These are phyloP conservation scores for Lasioglossum malachurum DNA, from an alignment of 2,888 invertebrate species.

Conservation along the genomic window DNA sequence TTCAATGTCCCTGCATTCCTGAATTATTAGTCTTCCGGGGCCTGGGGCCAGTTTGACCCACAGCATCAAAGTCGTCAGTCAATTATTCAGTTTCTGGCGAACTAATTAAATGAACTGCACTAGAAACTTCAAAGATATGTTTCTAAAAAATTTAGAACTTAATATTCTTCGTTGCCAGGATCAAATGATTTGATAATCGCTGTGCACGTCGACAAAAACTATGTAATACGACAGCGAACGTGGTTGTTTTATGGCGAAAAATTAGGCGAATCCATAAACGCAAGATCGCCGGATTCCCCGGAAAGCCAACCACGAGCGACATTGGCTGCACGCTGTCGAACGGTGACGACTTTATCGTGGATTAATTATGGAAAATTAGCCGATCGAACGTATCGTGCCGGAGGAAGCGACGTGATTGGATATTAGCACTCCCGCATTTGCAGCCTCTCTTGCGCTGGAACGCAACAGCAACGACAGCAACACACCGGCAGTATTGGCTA, in stretches of 20 bases:
- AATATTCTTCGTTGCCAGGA: not conserved
- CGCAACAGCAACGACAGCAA: constrained; percentile 41
- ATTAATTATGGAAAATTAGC: constrained; percentile 78
- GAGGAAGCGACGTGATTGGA: constrained; percentile 78
- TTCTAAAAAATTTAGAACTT: no score
- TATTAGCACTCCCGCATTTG: constrained; percentile 75
- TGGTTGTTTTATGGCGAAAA: not conserved
- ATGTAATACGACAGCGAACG: not conserved
- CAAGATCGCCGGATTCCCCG: not conserved
- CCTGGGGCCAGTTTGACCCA: no score
- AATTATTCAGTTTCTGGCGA: no score
- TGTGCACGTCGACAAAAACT: no score
- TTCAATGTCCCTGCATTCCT: no score
- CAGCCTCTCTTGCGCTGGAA: constrained; percentile 53
- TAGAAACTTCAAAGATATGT: no score
- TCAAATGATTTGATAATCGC: no score
- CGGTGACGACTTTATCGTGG: constrained; percentile 70
- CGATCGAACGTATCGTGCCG: constrained; percentile 73
- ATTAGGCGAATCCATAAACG: not conserved
- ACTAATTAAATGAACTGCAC: no score
- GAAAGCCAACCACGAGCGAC: constrained; percentile 24
- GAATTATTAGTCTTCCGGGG: no score
- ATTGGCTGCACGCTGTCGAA: constrained; percentile 25
- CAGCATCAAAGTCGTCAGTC: no score
- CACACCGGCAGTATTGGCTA: constrained; percentile 31